phyloP scores from a whole-genome alignment of 2,888 invertebrate species.

The Bimastos eiseni region DNA sequence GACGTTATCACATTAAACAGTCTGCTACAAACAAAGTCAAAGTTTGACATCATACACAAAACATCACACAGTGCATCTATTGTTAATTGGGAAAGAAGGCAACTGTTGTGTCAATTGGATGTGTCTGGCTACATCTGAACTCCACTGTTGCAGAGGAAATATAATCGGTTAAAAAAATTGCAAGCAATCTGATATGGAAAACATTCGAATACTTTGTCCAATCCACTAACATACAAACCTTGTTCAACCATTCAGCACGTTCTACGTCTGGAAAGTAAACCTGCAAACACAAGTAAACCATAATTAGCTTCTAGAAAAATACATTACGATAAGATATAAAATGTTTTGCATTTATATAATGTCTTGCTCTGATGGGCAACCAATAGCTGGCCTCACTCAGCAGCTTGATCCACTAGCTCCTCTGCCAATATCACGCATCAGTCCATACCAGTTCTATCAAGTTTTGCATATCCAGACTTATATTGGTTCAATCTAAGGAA shows the following conservation, averaged over 20 bases:
- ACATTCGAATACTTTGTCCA: neutral
- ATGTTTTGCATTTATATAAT: neutral
- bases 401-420: neutral
- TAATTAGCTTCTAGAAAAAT: neutral
- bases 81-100: neutral
- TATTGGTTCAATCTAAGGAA: too few relatives aligned
- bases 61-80: neutral
- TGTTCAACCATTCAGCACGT: slow-evolving; percentile 92
- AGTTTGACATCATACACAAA: neutral
- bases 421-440: neutral
- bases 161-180: neutral
- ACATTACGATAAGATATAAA: neutral
- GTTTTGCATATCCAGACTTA: too few relatives aligned
- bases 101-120: neutral
- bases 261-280: slow-evolving; percentile 94
- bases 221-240: slow-evolving; percentile 67
- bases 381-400: neutral
- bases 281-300: slow-evolving; percentile 62
- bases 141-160: neutral
- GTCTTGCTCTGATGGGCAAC: neutral
- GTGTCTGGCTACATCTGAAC: neutral
- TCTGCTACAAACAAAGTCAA: neutral
- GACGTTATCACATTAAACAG: neutral
- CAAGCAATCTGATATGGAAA: neutral
- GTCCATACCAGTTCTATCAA: neutral